Conservation (phyloP, 2,113 vertebrate species). For the Hippocampus mohnikei region DNA sequence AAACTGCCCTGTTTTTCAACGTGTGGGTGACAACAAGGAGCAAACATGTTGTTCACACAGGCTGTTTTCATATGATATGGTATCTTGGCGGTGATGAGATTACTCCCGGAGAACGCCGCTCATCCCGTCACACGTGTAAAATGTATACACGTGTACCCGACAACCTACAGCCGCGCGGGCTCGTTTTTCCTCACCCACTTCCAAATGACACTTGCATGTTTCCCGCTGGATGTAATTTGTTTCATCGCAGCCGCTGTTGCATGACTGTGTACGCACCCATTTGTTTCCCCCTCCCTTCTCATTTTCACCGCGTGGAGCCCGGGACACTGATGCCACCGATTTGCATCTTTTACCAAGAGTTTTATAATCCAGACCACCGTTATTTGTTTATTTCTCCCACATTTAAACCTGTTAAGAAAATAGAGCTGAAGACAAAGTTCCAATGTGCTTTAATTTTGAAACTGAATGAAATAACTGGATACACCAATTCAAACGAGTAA, state of each 20-base stretch:
- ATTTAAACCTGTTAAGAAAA: background rate
- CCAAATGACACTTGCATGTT: constrained; percentile 38
- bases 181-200: constrained; percentile 23
- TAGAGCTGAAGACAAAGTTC: no score
- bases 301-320: background rate
- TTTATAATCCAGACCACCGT: background rate
- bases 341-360: background rate
- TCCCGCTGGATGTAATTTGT: constrained; percentile 47
- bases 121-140: constrained; percentile 27
- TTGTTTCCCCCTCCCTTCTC: constrained; percentile 8
- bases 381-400: background rate
- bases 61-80: constrained; percentile 7
- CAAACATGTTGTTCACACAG: constrained; percentile 10
- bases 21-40: constrained; percentile 10
- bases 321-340: background rate
- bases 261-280: constrained; percentile 4
- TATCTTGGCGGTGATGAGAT: constrained; percentile 15
- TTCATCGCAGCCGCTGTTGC: constrained; percentile 20
- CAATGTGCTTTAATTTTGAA: no score
- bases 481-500: no score
- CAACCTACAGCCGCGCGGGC: constrained; percentile 4
- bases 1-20: background rate
- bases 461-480: no score
- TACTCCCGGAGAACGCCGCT: constrained; percentile 14
- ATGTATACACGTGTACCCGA: constrained; percentile 12